Base-by-base conservation (phyloP, 2,797 vertebrate genomes). In the Chaunax sp. region DNA sequence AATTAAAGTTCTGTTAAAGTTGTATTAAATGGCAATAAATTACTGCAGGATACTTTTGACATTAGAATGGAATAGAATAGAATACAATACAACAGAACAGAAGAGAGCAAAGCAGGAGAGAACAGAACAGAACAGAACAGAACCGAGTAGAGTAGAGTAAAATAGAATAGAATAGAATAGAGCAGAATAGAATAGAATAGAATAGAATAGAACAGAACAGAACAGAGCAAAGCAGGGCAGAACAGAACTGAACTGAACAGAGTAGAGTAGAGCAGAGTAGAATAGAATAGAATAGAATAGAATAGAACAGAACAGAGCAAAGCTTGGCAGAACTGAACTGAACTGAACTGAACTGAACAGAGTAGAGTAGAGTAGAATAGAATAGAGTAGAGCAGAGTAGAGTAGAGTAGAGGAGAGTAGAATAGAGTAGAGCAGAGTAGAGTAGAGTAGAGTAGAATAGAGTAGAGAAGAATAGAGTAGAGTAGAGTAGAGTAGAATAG, bases 1-100 rank as follows among this genome's bases (percentile, higher is more conserved):
- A 19, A 35, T 40, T 28, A 16, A 35, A 66, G 12, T 44, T 70
- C 45, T n/a, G 7, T 26, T 54, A n/a, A 44, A 69, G 26, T 54
- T 1, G 61, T 19, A 13, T 35, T 18, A 64, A 45, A 47, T 22
- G 16, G 38, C 23, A 18, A 13, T n/a, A 54, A 35, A 7, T 16
- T 16, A 51, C 46, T 13, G 5, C 13, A 52, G 38, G 38, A 9
- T 1, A 49, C 1, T 4, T 7, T 30, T 58, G 8, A 4, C 5
- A 13, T 9, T 40, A 2, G 3, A 16, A 35, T 0, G 26, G 19
- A 53, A 23, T 2, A 18, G 0, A 20, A 13, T 3, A 19, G 18
- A 28, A 22, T 14, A 13, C 8, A 16, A 25, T 3, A 49, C 6
- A n/a, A 45, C 4, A 23, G 25, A 18, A 22, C 2, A 43, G 16